Base-by-base conservation (phyloP, 2,113 vertebrate genomes). In the Chionomys nivalis region DNA sequence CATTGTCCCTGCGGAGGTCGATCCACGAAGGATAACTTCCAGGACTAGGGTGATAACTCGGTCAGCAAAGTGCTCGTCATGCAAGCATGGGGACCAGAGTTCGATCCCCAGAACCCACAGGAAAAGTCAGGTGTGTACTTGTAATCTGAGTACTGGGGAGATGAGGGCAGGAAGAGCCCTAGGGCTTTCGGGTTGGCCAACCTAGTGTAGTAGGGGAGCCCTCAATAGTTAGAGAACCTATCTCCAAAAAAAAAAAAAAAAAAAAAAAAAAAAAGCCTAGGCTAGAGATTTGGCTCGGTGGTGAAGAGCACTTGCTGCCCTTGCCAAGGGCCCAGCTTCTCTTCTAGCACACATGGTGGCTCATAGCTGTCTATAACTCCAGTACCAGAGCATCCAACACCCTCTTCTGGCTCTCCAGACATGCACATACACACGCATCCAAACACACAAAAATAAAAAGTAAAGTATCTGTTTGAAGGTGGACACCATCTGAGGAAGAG, bases 1-100 rank as follows among this genome's bases (percentile, higher is more conserved):
- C 12, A 0, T 61, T 13, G 28, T 19, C 58, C 31, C 16, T 0
- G 2, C 0, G 16, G 78, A 42, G 58, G 23, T 17, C 75, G 63
- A 70, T 68, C 52, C 78, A 36, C 68, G 11, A 3, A 58, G 52
- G 4, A 21, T 0, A 2, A 26, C 61, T 21, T 9, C 14, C 21
- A 36, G 44, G 10, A 36, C 21, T 49, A 23, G 42, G 31, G 65
- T 36, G 31, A 31, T 12, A 23, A 44, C 42, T 49, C 7, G 3
- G 31, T 86, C 44, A 68, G 44, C 36, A 12, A 49, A 49, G 42
- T 3, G 28, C 19, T 52, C 14, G 44, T 33, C 44, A 4, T 9
- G 31, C 9, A 52, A 68, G 44, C 65, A 16, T 13, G 6, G 24
- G 33, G 65, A 52, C 19, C 65, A 0, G 33, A 70, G 44, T 52